Percentiles rank a stretch among this genome's conserved stretches.
These are phyloP conservation scores for Hypanus sabinus DNA, from an alignment of 2,113 vertebrate genomes.

Conservation along the genomic window DNA sequence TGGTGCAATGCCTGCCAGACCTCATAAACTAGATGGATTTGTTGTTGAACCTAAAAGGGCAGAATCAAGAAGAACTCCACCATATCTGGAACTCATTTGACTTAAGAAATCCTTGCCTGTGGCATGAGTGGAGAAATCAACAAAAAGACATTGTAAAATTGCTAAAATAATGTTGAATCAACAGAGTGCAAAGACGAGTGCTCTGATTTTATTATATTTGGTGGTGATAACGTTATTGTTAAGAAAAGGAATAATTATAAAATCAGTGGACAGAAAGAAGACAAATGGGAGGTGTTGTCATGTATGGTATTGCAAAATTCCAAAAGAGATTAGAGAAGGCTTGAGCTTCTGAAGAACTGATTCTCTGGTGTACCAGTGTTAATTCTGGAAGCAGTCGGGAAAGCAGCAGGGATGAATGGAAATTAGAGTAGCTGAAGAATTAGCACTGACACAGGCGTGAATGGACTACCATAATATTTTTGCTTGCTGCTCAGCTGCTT, in stretches of 20 bases:
- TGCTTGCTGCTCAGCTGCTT: neutral
- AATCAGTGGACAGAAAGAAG: neutral
- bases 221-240: neutral
- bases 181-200: neutral
- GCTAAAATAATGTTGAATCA: constrained; percentile 19
- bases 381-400: neutral
- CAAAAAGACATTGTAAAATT: constrained; percentile 9
- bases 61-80: constrained; percentile 18
- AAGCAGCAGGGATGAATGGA: neutral
- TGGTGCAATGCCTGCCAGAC: constrained; percentile 25
- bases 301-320: neutral
- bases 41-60: constrained; percentile 23
- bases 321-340: neutral
- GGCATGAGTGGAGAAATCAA: neutral
- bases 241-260: neutral
- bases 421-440: neutral
- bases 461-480: neutral
- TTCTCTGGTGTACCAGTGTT: neutral
- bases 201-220: neutral
- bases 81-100: constrained; percentile 34
- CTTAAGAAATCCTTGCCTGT: constrained; percentile 33
- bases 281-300: neutral
- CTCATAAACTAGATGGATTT: constrained; percentile 28
- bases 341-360: neutral
- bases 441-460: neutral